Conservation (phyloP, 1,140 invertebrate genomes). For the Rhyzopertha dominica region DNA sequence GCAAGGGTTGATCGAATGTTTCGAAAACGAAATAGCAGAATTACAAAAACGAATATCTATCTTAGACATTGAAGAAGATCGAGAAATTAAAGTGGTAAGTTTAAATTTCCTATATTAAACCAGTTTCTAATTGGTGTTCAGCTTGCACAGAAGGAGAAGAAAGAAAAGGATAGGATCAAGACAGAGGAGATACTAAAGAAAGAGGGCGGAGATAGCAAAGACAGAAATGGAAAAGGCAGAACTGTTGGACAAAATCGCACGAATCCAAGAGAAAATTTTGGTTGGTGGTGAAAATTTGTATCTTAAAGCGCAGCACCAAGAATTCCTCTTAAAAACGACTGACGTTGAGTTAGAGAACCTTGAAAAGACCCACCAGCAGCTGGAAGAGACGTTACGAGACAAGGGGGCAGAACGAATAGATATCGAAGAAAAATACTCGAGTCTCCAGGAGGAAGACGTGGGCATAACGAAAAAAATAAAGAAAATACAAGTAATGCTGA, state of each 20-base stretch:
- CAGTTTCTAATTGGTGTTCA: too few species aligned
- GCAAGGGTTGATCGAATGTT: constrained; percentile 90
- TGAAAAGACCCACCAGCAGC: constrained; percentile 73
- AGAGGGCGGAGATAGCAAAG: constrained; percentile 18
- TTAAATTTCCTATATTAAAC: too few species aligned
- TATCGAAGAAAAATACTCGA: constrained; percentile 94
- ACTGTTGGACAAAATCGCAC: constrained; percentile 80
- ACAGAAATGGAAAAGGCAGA: constrained; percentile 67
- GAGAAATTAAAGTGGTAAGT: too few species aligned
- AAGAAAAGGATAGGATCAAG: constrained; percentile 12
- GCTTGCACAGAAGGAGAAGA: constrained; percentile 37
- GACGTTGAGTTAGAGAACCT: constrained; percentile 84
- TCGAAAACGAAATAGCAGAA: constrained; percentile 95
- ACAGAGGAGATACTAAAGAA: constrained; percentile 14
- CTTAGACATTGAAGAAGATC: too few species aligned
- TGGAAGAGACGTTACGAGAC: constrained; percentile 75
- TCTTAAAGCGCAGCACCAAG: constrained; percentile 95
- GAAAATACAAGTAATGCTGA: constrained; percentile 75
- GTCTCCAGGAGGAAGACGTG: constrained; percentile 86
- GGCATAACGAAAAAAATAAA: constrained; percentile 92
- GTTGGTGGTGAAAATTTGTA: constrained; percentile 97
- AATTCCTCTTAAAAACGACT: constrained; percentile 77
- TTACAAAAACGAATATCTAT: too few species aligned
- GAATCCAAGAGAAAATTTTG: constrained; percentile 92
- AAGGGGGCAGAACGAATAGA: constrained; percentile 92